Percentiles rank a stretch among this genome's conserved stretches.
Evolutionary conservation across 2,113 vertebrate species (phyloP).

Genomic region (Daphoenositta chrysoptera): DNA sequence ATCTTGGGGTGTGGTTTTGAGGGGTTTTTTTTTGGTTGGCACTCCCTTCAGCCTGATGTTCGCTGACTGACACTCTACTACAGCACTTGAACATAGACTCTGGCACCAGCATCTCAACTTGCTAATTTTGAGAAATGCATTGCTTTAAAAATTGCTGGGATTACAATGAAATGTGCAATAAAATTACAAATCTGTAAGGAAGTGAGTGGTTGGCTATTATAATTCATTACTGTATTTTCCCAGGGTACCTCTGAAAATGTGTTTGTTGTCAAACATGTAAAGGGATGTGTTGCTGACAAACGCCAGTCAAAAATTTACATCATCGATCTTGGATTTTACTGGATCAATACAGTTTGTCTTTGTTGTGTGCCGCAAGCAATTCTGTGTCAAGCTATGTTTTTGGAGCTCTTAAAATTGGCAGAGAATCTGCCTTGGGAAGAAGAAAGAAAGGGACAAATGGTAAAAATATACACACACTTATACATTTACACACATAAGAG

Average conservation of each 20-base stretch:
- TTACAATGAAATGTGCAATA: background rate
- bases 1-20: background rate
- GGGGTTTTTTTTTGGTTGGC: background rate
- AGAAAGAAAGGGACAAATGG: conserved; percentile 27
- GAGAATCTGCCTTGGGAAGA: background rate
- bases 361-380: background rate
- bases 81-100: rapidly evolving
- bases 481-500: conserved; percentile 38
- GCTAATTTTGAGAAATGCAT: background rate
- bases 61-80: background rate
- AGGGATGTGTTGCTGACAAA: background rate
- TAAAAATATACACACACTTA: conserved; percentile 12
- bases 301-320: conserved; percentile 30
- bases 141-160: background rate
- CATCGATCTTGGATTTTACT: conserved; percentile 22
- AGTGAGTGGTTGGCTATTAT: background rate
- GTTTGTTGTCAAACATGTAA: background rate
- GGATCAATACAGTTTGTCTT: conserved; percentile 38
- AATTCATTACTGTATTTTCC: background rate
- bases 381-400: background rate
- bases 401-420: conserved; percentile 23
- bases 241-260: background rate
- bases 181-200: background rate
- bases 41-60: background rate
- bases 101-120: background rate